Evolutionary conservation across 64 coral and sea anemone species (phyloP), one percentile per base, ranked within the genome.

Genomic region (Acropora yongei): DNA sequence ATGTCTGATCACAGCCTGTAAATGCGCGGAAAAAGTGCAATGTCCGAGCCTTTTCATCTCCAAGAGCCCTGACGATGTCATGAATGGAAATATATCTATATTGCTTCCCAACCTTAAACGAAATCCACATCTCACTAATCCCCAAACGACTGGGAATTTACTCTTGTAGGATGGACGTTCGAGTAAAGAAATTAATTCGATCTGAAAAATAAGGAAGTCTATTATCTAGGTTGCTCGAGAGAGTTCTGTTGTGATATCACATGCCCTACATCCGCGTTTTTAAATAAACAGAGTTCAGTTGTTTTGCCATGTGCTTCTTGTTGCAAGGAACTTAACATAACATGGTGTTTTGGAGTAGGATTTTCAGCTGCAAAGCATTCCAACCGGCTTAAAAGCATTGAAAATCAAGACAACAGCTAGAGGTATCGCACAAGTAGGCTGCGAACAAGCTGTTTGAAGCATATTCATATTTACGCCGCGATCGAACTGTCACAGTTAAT

Each of bases 1-100:
- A 30, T 30, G 30, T 30, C 30, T 30, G 30, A 30, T 30, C 30
- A 95, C 90, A 96, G 10, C 89, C 86, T 41, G 94, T 92, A 18
- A 89, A 80, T 49, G 89, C 94, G 39, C 92, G 68, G 61, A 92
- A 95, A 49, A 95, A 65, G 19, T 71, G 71, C 13, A 91, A 46
- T 2, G 46, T 45, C n/a, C 78, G 30, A 83, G 44, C 89, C 50
- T 79, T 84, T 17, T 94, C 87, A 58, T 68, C 80, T 30, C 30
- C 30, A 30, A 30, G 30, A 30, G 30, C 30, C 30, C 30, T 30
- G 30, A 30, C 30, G 30, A 30, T 30, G 30, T 30, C 30, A 30
- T 30, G 30, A 30, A 30, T 30, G 30, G 30, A 30, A 30, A 30
- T 30, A 30, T 30, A 30, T 30, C 30, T 30, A 30, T 30, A 30